phyloP scores from a whole-genome alignment of 2,888 invertebrate species.

The Beris chalybata region DNA sequence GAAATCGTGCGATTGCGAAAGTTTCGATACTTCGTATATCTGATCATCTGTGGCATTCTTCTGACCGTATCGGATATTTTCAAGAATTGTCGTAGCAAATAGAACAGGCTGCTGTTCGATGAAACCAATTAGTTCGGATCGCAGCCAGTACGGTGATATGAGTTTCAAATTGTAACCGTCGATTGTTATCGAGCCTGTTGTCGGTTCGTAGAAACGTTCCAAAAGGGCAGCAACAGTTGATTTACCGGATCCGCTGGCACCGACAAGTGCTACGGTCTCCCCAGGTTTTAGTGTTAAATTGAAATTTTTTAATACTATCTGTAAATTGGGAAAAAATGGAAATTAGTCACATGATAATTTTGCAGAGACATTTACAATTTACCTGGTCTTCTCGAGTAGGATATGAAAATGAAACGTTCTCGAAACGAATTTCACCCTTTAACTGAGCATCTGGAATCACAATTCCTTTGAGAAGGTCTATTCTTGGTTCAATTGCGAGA shows the following conservation, averaged over 20 bases:
- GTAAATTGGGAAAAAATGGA: conserved; percentile 44
- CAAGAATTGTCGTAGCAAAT: conserved; percentile 86
- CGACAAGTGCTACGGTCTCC: conserved; percentile 88
- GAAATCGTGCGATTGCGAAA: conserved; percentile 93
- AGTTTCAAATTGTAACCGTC: conserved; percentile 53
- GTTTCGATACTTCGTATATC: conserved; percentile 68
- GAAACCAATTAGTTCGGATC: conserved; percentile 80
- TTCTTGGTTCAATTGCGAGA: conserved; percentile 69
- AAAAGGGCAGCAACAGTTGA: conserved; percentile 88
- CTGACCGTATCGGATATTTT: conserved; percentile 91
- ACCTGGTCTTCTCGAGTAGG: conserved; percentile 76
- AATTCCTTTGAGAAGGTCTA: conserved; percentile 68
- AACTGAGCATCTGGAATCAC: conserved; percentile 71
- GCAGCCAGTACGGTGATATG: conserved; percentile 73
- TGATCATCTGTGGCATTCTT: conserved; percentile 65
- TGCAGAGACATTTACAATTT: neutral
- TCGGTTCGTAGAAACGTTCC: conserved; percentile 69
- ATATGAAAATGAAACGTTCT: conserved; percentile 85
- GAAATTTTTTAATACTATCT: conserved; percentile 81
- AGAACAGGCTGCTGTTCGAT: conserved; percentile 94
- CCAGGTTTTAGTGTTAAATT: conserved; percentile 81
- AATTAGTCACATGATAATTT: neutral
- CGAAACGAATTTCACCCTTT: conserved; percentile 80
- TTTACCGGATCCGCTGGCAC: conserved; percentile 93
- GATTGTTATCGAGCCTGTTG: conserved; percentile 51